phyloP scores from a whole-genome alignment of 2,113 vertebrate genomes.

The Falco punctatus region DNA sequence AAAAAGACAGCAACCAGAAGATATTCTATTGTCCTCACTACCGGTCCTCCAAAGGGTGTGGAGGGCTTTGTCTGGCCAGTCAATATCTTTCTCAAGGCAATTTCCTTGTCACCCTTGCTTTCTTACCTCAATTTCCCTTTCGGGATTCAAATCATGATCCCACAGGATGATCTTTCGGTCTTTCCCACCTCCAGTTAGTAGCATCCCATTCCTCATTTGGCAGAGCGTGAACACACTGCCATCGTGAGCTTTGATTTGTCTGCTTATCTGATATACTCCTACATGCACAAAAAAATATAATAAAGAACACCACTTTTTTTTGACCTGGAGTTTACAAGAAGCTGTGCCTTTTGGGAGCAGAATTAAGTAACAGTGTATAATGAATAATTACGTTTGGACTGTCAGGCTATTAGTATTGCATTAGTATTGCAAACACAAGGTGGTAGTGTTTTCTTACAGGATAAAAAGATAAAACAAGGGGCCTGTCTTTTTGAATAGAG shows the following conservation, averaged over 20 bases:
- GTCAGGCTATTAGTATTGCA: not conserved
- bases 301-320: not conserved
- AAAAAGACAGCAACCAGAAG: not conserved
- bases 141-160: conserved; percentile 91
- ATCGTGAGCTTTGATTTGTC: conserved; percentile 93
- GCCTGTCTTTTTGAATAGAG: not conserved
- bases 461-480: conserved; percentile 27
- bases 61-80: not conserved
- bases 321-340: not conserved
- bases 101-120: not conserved
- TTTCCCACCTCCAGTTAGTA: conserved; percentile 94
- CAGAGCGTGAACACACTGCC: conserved; percentile 97
- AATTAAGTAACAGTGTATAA: not conserved
- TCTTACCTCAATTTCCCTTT: conserved; percentile 94
- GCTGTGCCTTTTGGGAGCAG: not conserved
- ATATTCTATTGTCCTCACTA: not conserved
- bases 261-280: conserved; percentile 92
- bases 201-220: conserved; percentile 91
- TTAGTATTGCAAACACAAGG: conserved; percentile 48
- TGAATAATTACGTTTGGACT: not conserved
- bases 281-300: not conserved
- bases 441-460: conserved; percentile 60
- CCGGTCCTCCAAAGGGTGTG: not conserved
- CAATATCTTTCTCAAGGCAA: not conserved
- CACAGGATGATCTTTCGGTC: conserved; percentile 93